Conservation (phyloP, 2,113 vertebrate genomes). For the Xiphorhynchus elegans region DNA sequence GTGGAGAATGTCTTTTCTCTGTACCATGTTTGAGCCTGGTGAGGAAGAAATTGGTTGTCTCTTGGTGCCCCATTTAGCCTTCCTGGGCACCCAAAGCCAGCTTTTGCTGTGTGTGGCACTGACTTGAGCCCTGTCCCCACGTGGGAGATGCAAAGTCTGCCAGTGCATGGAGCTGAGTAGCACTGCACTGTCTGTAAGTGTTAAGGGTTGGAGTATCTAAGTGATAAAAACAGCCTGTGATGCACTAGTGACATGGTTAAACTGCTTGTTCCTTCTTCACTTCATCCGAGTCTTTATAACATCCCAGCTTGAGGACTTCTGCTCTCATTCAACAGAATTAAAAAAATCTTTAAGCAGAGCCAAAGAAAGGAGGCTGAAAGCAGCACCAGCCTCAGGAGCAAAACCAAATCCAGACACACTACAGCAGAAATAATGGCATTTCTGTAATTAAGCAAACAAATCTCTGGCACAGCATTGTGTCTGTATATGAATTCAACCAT, state of each 20-base stretch:
- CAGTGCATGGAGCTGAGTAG: neutral
- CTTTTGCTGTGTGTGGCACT: neutral
- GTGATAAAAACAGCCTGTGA: neutral
- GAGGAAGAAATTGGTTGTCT: neutral
- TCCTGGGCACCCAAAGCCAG: neutral
- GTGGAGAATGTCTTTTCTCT: neutral
- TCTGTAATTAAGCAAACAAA: neutral
- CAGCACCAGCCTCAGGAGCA: neutral
- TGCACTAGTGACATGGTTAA: neutral
- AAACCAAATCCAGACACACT: neutral
- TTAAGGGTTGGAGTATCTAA: neutral
- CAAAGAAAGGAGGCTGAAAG: neutral
- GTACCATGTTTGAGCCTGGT: neutral
- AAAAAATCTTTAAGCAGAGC: neutral
- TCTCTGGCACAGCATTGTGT: neutral
- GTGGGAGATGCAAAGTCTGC: neutral
- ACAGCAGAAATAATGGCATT: neutral
- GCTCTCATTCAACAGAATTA: neutral
- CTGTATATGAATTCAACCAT: neutral
- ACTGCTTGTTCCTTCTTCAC: neutral
- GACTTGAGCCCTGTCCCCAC: neutral
- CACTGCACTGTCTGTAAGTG: fast-evolving
- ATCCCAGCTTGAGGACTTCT: neutral
- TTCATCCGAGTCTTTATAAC: neutral
- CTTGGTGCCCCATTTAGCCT: neutral